Evolutionary conservation across 2,797 vertebrate genomes (phyloP).

Genomic region (Spheniscus humboldti): DNA sequence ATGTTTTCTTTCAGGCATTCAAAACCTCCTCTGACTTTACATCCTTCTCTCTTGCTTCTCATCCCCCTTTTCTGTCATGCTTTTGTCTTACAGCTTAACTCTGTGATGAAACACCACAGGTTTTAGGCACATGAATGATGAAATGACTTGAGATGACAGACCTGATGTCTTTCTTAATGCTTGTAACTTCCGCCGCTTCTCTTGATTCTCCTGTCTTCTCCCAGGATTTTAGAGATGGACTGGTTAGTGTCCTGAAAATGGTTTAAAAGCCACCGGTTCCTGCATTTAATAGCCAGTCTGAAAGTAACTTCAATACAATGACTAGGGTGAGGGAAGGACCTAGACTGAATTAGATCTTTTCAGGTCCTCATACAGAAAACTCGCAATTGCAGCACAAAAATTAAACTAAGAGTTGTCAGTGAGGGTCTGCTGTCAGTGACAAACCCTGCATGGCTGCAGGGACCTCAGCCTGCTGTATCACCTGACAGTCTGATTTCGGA

Average conservation of each 20-base stretch:
- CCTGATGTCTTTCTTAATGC: neutral
- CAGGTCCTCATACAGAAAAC: neutral
- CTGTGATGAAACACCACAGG: neutral
- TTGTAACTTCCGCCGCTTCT: neutral
- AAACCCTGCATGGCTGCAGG: neutral
- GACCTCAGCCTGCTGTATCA: neutral
- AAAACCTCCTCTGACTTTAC: neutral
- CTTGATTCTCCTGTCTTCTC: neutral
- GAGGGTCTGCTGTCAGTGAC: neutral
- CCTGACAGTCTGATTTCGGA: neutral
- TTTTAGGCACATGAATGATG: neutral
- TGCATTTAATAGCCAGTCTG: neutral
- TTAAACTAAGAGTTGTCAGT: neutral
- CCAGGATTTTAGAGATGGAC: neutral
- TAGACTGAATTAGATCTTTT: neutral
- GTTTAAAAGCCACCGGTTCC: neutral
- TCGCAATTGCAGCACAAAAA: neutral
- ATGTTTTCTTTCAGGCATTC: neutral
- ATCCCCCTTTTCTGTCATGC: neutral
- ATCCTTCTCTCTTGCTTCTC: neutral
- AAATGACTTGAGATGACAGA: neutral
- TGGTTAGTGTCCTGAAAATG: neutral
- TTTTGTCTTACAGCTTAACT: neutral
- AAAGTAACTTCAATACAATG: neutral
- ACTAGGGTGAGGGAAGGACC: neutral